These are phyloP conservation scores for Litoditis marina DNA, from an alignment of 2,888 invertebrate genomes.

Conservation along the genomic window DNA sequence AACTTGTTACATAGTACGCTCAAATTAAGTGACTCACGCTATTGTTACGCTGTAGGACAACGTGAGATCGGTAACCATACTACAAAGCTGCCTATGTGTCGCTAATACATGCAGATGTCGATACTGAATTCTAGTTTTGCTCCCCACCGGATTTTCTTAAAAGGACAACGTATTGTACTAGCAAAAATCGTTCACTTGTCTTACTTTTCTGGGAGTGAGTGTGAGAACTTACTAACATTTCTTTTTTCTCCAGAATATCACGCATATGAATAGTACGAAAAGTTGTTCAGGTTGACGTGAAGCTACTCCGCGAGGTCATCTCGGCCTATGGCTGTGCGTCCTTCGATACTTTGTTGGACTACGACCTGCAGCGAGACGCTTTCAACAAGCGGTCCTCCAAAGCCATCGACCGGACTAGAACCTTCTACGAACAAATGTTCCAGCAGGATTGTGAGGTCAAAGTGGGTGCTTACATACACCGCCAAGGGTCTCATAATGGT, in stretches of 20 bases:
- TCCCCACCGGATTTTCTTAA: no score
- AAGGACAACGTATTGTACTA: neutral
- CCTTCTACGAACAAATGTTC: conserved; percentile 33
- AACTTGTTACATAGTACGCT: no score
- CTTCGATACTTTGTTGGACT: conserved; percentile 41
- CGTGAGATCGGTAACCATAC: no score
- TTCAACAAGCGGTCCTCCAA: conserved; percentile 37
- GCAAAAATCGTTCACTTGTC: neutral
- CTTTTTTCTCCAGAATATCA: neutral
- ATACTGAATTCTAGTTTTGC: no score
- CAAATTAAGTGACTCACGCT: no score
- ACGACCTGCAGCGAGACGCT: conserved; percentile 37
- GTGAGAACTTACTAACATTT: no score
- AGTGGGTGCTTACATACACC: neutral
- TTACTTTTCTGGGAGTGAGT: neutral
- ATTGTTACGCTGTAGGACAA: no score
- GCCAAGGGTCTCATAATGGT: no score
- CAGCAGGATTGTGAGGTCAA: conserved; percentile 17
- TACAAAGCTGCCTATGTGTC: no score
- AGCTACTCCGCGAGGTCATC: conserved; percentile 19
- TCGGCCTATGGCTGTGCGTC: conserved; percentile 28
- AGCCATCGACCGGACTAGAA: conserved; percentile 35
- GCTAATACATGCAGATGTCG: no score
- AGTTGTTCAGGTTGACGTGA: conserved; percentile 26
- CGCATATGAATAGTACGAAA: neutral